These are phyloP conservation scores for Euproctis similis DNA, from an alignment of 2,888 invertebrate genomes.

Conservation along the genomic window DNA sequence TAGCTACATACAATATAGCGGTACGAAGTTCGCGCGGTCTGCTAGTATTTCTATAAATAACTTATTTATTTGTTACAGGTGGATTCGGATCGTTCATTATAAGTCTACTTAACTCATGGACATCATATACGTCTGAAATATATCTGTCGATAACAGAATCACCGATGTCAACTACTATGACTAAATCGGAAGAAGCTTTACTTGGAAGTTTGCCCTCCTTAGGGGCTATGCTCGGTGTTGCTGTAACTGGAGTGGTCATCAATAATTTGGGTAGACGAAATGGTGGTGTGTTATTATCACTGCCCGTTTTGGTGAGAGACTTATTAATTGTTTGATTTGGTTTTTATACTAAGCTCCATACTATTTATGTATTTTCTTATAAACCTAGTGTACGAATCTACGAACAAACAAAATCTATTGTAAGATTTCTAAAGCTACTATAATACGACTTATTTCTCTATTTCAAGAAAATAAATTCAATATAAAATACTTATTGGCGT, in stretches of 20 bases:
- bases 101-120: conserved; percentile 48
- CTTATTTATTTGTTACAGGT: conserved; percentile 4
- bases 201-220: conserved; percentile 44
- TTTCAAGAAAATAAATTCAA: no score
- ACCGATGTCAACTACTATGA: conserved; percentile 40
- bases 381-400: no score
- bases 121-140: conserved; percentile 41
- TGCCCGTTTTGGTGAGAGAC: conserved; percentile 63
- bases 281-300: conserved; percentile 39
- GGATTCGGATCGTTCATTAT: conserved; percentile 14
- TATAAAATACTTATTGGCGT: no score
- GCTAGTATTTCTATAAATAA: no score
- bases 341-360: no score
- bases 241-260: conserved; percentile 29
- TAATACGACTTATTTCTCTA: no score
- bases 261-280: conserved; percentile 41
- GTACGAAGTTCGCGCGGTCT: no score
- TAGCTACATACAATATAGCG: no score
- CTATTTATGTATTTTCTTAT: no score
- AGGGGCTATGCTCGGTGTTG: conserved; percentile 38
- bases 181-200: conserved; percentile 36
- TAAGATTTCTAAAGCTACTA: no score
- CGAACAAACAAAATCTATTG: no score
- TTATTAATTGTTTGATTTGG: neutral
- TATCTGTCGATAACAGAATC: conserved; percentile 38